Evolutionary conservation across 2,888 invertebrate species (phyloP).

Genomic region (Hyalella azteca): DNA sequence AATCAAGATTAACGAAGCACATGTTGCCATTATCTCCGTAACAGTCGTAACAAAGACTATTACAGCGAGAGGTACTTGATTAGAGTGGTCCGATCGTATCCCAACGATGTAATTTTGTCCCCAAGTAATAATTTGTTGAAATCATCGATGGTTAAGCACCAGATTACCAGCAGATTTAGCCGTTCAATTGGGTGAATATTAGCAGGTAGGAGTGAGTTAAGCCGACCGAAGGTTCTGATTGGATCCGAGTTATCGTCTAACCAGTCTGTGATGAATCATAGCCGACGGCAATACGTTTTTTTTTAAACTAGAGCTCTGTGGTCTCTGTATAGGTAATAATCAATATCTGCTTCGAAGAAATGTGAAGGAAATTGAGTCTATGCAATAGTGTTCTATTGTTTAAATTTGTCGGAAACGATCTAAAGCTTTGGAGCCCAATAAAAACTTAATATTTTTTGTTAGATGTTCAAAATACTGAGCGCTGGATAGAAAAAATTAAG

Average conservation of each 20-base stretch:
- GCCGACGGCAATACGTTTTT: too few relatives aligned
- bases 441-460: too few relatives aligned
- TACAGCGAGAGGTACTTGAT: conserved; percentile 7
- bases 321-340: too few relatives aligned
- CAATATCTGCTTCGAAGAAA: background rate
- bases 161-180: conserved; percentile 11
- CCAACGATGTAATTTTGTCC: background rate
- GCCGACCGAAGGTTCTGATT: background rate
- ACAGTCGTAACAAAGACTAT: conserved; percentile 20
- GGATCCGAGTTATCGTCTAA: background rate
- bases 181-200: conserved; percentile 32
- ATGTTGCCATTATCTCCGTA: background rate
- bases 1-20: background rate
- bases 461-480: too few relatives aligned
- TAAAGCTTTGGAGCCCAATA: too few relatives aligned
- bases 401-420: too few relatives aligned
- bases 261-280: conserved; percentile 12
- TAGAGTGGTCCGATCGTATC: background rate
- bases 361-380: background rate
- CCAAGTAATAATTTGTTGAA: background rate
- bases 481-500: too few relatives aligned
- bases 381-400: too few relatives aligned
- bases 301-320: too few relatives aligned
- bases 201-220: conserved; percentile 18
- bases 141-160: conserved; percentile 6